These are phyloP conservation scores for Ceryle rudis DNA, from an alignment of 2,797 vertebrate species.

Conservation along the genomic window DNA sequence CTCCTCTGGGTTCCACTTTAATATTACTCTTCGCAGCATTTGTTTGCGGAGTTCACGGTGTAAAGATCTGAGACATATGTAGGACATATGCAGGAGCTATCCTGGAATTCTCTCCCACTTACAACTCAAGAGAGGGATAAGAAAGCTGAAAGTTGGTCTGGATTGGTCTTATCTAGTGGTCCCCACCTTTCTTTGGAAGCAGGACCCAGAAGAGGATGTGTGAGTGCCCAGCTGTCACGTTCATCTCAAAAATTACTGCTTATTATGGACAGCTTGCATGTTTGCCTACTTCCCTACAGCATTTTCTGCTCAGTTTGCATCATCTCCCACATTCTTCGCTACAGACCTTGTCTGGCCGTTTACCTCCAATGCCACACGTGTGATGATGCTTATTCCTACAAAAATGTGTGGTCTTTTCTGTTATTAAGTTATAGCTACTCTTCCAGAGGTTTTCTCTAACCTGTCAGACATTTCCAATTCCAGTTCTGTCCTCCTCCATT, in stretches of 20 bases:
- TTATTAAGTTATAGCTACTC: neutral
- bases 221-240: neutral
- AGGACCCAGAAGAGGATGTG: neutral
- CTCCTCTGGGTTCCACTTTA: neutral
- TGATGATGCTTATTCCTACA: neutral
- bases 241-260: neutral
- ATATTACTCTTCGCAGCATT: neutral
- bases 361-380: neutral
- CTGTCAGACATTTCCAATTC: neutral
- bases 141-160: conserved; percentile 54
- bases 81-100: conserved; percentile 64
- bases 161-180: conserved; percentile 46
- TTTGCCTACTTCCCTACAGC: neutral
- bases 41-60: conserved; percentile 16
- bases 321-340: neutral
- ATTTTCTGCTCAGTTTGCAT: neutral
- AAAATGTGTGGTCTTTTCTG: neutral
- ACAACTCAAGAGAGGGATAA: conserved; percentile 40
- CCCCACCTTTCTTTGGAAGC: conserved; percentile 68
- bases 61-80: conserved; percentile 59
- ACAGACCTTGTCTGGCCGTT: neutral
- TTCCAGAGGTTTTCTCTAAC: neutral
- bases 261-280: too few relatives aligned
- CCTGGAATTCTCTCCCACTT: conserved; percentile 56
- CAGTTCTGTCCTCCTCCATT: neutral